Percentiles rank a stretch among this genome's conserved stretches.
phyloP scores from a whole-genome alignment of 2,797 vertebrate genomes.

The Clamator glandarius region DNA sequence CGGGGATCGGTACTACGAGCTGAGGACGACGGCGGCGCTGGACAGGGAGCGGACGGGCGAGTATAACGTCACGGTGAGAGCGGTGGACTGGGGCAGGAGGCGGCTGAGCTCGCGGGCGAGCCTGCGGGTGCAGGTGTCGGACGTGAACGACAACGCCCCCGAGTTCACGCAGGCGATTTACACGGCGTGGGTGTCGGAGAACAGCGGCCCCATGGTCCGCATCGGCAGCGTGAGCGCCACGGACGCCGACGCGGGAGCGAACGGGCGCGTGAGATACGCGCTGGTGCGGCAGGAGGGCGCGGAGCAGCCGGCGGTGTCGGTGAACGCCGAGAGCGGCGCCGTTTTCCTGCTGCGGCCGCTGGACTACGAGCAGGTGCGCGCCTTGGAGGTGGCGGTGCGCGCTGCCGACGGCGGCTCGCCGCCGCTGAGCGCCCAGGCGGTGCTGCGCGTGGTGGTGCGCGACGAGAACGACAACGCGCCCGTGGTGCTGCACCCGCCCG shows the following conservation, averaged over 20 bases:
- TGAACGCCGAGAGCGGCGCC: slow-evolving; percentile 75
- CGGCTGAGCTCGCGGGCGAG: slow-evolving; percentile 72
- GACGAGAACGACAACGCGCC: too few relatives aligned
- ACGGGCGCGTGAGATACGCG: slow-evolving; percentile 75
- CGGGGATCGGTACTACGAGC: slow-evolving; percentile 75
- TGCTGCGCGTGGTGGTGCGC: too few relatives aligned
- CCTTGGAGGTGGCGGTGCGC: too few relatives aligned
- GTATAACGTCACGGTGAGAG: slow-evolving; percentile 75
- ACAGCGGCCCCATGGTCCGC: slow-evolving; percentile 32
- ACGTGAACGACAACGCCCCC: too few relatives aligned
- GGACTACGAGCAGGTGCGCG: too few relatives aligned
- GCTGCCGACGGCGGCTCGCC: too few relatives aligned
- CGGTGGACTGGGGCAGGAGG: slow-evolving; percentile 72
- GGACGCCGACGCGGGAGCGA: slow-evolving; percentile 81
- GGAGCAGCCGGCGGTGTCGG: slow-evolving; percentile 61
- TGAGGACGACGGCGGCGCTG: slow-evolving; percentile 54
- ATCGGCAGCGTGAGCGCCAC: slow-evolving; percentile 74
- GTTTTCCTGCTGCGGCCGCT: slow-evolving; percentile 72
- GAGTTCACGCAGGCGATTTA: slow-evolving; percentile 74
- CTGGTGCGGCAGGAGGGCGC: slow-evolving; percentile 60
- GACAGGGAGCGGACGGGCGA: slow-evolving; percentile 64
- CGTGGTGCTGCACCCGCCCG: too few relatives aligned
- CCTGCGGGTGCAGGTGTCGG: slow-evolving; percentile 72
- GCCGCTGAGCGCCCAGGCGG: too few relatives aligned
- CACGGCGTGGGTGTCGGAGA: slow-evolving; percentile 68